A percentile compares a stretch with the other conserved stretches of the same genome.
These are phyloP conservation scores for Misgurnus mizolepis DNA, from an alignment of 2,113 vertebrate genomes.

Conservation along the genomic window DNA sequence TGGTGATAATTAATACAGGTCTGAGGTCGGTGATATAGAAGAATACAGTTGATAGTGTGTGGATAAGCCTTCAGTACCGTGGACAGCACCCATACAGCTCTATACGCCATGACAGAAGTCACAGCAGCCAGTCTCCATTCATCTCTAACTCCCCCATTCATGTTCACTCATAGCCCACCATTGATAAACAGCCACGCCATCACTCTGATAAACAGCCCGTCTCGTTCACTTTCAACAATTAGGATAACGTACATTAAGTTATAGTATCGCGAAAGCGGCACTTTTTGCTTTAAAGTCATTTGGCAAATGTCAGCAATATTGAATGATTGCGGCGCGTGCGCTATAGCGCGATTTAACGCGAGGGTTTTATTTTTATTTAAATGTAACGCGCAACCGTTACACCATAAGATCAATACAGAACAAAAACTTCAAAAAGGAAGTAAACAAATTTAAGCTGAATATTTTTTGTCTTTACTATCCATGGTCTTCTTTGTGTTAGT, in stretches of 20 bases:
- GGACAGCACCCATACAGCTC: constrained; percentile 64
- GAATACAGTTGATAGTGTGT: neutral
- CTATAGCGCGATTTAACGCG: neutral
- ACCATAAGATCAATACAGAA: neutral
- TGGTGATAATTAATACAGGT: neutral
- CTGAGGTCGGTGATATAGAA: neutral
- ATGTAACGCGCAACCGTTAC: neutral
- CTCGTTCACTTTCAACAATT: neutral
- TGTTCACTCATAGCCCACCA: constrained; percentile 47
- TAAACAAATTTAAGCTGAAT: too few relatives aligned
- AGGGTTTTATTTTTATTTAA: neutral
- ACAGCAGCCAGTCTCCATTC: constrained; percentile 49
- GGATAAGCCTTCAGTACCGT: constrained; percentile 63
- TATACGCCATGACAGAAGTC: constrained; percentile 38
- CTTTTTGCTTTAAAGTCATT: neutral
- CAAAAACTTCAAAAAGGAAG: neutral
- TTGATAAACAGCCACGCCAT: constrained; percentile 45
- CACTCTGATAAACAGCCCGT: constrained; percentile 1
- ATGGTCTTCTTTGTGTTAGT: too few relatives aligned
- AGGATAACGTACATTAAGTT: neutral
- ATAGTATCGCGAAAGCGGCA: neutral
- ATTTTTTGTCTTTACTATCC: too few relatives aligned
- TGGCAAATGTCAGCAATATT: neutral
- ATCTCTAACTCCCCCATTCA: constrained; percentile 53
- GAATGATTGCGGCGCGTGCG: neutral